Conservation (phyloP, 23 tunicate species). For the Styela clava region DNA sequence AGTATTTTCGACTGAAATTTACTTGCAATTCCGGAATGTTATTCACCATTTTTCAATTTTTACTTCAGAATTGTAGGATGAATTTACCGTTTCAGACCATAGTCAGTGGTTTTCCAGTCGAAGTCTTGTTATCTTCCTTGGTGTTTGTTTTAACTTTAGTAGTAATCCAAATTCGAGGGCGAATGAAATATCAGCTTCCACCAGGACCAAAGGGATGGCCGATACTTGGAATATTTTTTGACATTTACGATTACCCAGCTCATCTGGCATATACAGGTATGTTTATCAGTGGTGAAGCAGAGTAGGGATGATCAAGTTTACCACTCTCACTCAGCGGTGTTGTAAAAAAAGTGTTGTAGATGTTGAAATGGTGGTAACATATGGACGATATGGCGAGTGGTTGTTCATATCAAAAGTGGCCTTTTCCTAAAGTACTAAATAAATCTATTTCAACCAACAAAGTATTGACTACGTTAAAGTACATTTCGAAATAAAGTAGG, state of each 20-base stretch:
- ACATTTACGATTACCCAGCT: slow-evolving; percentile 51
- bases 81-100: background rate
- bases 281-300: background rate
- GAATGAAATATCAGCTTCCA: slow-evolving; percentile 32
- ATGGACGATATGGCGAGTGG: too few species aligned
- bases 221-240: slow-evolving; percentile 66
- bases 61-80: background rate
- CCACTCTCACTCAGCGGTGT: too few species aligned
- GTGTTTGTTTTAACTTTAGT: background rate
- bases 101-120: background rate
- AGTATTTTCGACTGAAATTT: too few species aligned
- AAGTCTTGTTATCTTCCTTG: background rate
- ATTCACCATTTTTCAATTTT: background rate
- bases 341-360: too few species aligned
- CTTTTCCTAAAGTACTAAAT: too few species aligned
- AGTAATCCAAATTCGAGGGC: background rate
- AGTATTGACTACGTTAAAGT: too few species aligned
- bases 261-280: slow-evolving; percentile 65
- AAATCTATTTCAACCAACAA: too few species aligned
- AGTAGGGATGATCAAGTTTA: background rate
- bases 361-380: too few species aligned
- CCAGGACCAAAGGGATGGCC: slow-evolving; percentile 94
- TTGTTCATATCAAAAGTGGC: too few species aligned
- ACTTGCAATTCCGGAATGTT: too few species aligned
- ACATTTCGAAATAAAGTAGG: too few species aligned